Conservation (phyloP, 2,113 vertebrate species). For the Plectropomus leopardus region DNA sequence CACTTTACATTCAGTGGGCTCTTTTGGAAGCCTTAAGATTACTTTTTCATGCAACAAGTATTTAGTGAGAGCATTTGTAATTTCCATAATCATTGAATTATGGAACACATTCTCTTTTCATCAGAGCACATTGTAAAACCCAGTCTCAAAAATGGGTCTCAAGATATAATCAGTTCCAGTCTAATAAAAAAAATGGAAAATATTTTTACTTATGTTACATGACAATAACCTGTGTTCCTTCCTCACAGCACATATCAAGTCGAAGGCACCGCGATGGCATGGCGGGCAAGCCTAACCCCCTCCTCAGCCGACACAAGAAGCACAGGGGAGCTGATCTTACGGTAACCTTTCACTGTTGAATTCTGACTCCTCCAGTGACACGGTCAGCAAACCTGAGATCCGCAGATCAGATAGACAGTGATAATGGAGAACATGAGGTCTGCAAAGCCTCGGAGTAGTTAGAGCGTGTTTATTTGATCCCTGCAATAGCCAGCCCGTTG, state of each 20-base stretch:
- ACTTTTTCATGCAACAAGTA: background rate
- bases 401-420: slow-evolving; percentile 31
- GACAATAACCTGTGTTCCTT: slow-evolving; percentile 14
- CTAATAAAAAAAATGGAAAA: background rate
- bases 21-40: background rate
- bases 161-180: background rate
- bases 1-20: background rate
- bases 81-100: background rate
- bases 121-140: background rate
- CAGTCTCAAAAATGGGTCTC: background rate
- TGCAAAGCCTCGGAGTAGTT: background rate
- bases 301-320: slow-evolving; percentile 94
- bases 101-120: background rate
- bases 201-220: background rate
- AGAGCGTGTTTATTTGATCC: slow-evolving; percentile 6
- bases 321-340: slow-evolving; percentile 90
- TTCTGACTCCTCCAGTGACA: slow-evolving; percentile 10
- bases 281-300: slow-evolving; percentile 93
- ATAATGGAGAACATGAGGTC: slow-evolving; percentile 16
- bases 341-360: slow-evolving; percentile 78
- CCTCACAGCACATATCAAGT: slow-evolving; percentile 94
- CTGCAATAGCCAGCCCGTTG: background rate
- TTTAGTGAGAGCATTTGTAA: background rate
- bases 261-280: slow-evolving; percentile 94
- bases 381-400: slow-evolving; percentile 26